A percentile compares a stretch with the other conserved stretches of the same genome.
Evolutionary conservation across 2,888 invertebrate genomes (phyloP).

Genomic region (Seladonia tumulorum): DNA sequence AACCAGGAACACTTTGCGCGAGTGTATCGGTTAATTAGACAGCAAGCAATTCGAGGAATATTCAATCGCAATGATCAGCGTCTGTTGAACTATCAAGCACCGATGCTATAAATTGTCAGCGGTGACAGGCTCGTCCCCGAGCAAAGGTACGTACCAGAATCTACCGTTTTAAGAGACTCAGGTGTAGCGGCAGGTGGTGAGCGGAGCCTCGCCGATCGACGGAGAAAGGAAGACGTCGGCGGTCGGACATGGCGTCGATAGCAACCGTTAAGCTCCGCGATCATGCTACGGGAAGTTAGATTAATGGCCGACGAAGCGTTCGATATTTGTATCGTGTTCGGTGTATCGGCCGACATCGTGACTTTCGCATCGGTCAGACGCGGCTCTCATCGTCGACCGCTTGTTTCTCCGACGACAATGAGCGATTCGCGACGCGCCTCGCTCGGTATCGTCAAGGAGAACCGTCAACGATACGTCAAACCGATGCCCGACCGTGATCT

Average conservation of each 20-base stretch:
- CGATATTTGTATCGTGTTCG: constrained; percentile 70
- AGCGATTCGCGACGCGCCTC: constrained; percentile 57
- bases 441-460: not conserved
- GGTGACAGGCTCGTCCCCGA: constrained; percentile 14
- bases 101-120: constrained; percentile 22
- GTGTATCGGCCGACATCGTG: constrained; percentile 44
- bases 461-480: not conserved
- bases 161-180: constrained; percentile 47
- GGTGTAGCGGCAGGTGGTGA: constrained; percentile 61
- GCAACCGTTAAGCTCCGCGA: constrained; percentile 70
- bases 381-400: constrained; percentile 52
- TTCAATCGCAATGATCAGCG: constrained; percentile 4
- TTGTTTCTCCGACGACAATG: constrained; percentile 49
- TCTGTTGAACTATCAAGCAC: not conserved
- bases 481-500: not conserved
- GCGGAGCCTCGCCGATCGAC: constrained; percentile 32
- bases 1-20: not conserved
- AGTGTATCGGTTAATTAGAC: constrained; percentile 1
- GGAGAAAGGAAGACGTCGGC: constrained; percentile 59
- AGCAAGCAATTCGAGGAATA: not conserved
- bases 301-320: constrained; percentile 69
- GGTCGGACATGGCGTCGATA: constrained; percentile 64
- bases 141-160: constrained; percentile 22
- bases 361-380: constrained; percentile 51
- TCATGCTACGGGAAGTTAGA: constrained; percentile 75